Percentiles rank a stretch among this genome's conserved stretches.
These are phyloP conservation scores for Micromys minutus DNA, from an alignment of 2,113 vertebrate species.

Conservation along the genomic window DNA sequence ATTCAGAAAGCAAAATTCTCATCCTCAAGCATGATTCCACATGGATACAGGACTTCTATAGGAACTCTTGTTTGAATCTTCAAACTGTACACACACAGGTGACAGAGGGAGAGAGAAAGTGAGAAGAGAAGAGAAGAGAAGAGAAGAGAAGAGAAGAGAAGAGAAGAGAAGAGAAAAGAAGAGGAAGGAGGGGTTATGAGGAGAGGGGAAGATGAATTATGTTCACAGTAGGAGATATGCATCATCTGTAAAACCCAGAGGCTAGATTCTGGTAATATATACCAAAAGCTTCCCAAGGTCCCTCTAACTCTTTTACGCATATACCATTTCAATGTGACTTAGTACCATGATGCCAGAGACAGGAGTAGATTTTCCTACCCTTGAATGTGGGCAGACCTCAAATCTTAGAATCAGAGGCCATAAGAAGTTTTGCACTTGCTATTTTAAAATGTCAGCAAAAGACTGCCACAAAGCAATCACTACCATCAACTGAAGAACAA, in stretches of 20 bases:
- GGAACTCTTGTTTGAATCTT: not conserved
- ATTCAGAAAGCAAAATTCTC: slow-evolving; percentile 13
- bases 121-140: accelerated
- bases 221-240: not conserved
- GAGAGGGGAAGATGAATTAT: not conserved
- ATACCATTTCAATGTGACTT: not conserved
- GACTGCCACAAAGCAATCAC: not conserved
- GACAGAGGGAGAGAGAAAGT: not conserved
- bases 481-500: not conserved
- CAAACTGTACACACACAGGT: not conserved
- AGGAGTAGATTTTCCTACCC: not conserved
- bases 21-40: not conserved
- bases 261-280: not conserved
- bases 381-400: not conserved
- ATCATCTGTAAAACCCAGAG: not conserved
- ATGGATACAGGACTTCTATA: not conserved
- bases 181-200: accelerated
- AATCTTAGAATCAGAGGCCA: not conserved
- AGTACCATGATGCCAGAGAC: not conserved
- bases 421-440: not conserved
- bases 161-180: accelerated
- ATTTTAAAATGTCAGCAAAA: not conserved
- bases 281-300: not conserved
- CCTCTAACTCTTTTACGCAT: not conserved
- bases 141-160: accelerated